Evolutionary conservation across 2,797 vertebrate genomes (phyloP).

Genomic region (Scarus forsteni): DNA sequence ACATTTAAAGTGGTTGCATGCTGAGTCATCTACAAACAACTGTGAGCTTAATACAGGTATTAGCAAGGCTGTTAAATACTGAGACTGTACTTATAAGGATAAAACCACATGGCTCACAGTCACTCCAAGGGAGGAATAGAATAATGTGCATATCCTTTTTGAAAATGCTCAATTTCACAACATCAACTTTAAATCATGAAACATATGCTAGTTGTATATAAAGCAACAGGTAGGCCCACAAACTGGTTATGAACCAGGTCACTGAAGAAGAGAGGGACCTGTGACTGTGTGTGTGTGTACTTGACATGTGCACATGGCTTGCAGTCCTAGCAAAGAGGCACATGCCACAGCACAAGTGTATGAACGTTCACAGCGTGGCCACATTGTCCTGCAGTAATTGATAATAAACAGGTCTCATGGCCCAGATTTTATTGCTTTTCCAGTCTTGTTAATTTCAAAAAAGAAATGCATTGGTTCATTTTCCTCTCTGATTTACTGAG

Average conservation of each 20-base stretch:
- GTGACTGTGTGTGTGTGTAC: conserved; percentile 17
- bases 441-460: conserved; percentile 78
- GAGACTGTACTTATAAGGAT: no score
- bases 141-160: background rate
- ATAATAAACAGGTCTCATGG: conserved; percentile 78
- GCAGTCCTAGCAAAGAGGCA: conserved; percentile 48
- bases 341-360: conserved; percentile 64
- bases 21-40: no score
- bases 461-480: conserved; percentile 75
- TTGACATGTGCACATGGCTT: conserved; percentile 45
- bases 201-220: background rate
- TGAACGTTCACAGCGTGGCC: conserved; percentile 63
- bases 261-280: conserved; percentile 49
- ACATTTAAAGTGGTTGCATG: no score
- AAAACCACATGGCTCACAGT: no score
- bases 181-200: conserved; percentile 22
- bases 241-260: conserved; percentile 34
- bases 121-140: no score
- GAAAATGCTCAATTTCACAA: conserved; percentile 22
- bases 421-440: conserved; percentile 79
- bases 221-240: no score
- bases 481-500: conserved; percentile 63
- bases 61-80: no score
- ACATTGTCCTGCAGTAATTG: conserved; percentile 69
- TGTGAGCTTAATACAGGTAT: no score